phyloP scores from a whole-genome alignment of 2,888 invertebrate species.

The Sthenelais limicola region DNA sequence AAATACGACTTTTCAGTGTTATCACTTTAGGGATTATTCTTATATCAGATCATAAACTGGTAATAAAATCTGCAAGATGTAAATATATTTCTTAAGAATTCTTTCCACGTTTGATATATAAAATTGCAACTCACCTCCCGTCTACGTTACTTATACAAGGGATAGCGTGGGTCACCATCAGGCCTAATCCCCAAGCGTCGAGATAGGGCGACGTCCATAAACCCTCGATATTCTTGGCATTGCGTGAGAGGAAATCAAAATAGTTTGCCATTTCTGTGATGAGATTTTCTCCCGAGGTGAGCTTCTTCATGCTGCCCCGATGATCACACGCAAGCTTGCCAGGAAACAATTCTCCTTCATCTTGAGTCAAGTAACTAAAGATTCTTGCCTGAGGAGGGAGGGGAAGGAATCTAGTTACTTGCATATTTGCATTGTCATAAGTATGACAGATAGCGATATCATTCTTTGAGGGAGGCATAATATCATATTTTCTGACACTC shows the following conservation, averaged over 20 bases:
- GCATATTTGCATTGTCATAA: too few relatives aligned
- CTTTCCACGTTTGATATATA: neutral
- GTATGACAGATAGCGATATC: too few relatives aligned
- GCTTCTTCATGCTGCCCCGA: constrained; percentile 69
- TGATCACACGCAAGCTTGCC: constrained; percentile 70
- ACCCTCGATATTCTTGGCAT: constrained; percentile 66
- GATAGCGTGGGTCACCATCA: constrained; percentile 73
- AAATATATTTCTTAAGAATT: neutral
- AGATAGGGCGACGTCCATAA: constrained; percentile 73
- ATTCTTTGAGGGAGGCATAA: too few relatives aligned
- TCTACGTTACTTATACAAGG: constrained; percentile 69
- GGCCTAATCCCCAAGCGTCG: constrained; percentile 72
- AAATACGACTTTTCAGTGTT: too few relatives aligned
- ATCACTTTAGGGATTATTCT: too few relatives aligned
- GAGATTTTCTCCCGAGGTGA: constrained; percentile 71
- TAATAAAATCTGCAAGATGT: neutral
- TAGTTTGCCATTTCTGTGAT: constrained; percentile 73
- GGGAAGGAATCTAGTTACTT: too few relatives aligned
- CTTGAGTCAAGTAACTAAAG: constrained; percentile 72
- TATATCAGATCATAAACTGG: neutral
- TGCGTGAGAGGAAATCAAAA: constrained; percentile 71
- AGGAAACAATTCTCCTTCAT: constrained; percentile 72
- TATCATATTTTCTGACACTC: too few relatives aligned
- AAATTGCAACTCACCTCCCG: constrained; percentile 61
- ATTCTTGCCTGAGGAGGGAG: constrained; percentile 68